Base-by-base conservation (phyloP, 2,113 vertebrate species). In the Amphiprion ocellaris region DNA sequence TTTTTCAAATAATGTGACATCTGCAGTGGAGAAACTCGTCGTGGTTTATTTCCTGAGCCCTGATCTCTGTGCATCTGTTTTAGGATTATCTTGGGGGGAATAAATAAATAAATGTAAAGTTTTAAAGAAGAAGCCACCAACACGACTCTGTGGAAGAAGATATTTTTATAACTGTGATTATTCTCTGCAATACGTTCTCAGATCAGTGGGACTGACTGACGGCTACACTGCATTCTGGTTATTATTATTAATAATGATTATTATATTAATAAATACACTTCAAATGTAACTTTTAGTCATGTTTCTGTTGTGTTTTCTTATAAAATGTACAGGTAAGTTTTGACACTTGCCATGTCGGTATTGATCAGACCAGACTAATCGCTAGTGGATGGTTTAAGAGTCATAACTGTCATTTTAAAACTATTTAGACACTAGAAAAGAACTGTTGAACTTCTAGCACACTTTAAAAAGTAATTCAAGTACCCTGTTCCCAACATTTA, bases 151-250 rank as follows among this genome's bases (percentile, higher is more conserved):
- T 55, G 23, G 47, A 62, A 64, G 58, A 85, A 75, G 44, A 75
- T 87, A 87, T 89, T 89, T 89, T 89, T 87, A 69, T 87, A 87
- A 76, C 74, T 80, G 59, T 77, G 59, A 77, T 75, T 74, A 74
- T 85, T 82, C 75, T 86, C 82, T 79, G 85, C 69, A 80, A 82
- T 87, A 80, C 65, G 74, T 58, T 82, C 61, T 79, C 78, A 84
- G 60, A 77, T 76, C 58, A 68, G 53, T 56, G 46, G 50, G 82
- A 68, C 63, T 58, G 77, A 77, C 61, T 55, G 47, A 46, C 59
- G 58, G 52, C 68, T 52, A 47, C 76, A 69, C 67, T 77, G 64
- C 67, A 70, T 69, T 81, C 39, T 80, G 24, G 11, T 58, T 59
- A 41, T 67, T 39, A 69, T 80, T 23, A 66, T 68, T 65, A 67